phyloP scores from a whole-genome alignment of 2,888 invertebrate species.

The Augiades crinisus region DNA sequence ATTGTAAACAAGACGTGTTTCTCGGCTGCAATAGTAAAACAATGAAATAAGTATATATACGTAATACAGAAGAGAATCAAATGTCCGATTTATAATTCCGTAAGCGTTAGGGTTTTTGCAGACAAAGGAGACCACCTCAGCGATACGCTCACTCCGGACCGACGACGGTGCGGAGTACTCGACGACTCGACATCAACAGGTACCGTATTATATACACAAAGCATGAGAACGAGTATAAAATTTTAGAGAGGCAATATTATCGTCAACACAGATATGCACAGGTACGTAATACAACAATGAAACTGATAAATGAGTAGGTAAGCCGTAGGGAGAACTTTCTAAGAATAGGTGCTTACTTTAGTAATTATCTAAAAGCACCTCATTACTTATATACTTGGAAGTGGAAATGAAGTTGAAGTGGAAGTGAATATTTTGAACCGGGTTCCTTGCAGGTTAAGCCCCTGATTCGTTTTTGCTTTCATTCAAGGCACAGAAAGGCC shows the following conservation, averaged over 20 bases:
- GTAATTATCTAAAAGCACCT: neutral
- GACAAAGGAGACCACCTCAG: conserved; percentile 31
- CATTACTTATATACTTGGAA: too few relatives aligned
- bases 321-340: neutral
- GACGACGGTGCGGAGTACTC: conserved; percentile 4
- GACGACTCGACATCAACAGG: conserved; percentile 14
- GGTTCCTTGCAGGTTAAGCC: neutral
- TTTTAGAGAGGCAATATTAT: neutral
- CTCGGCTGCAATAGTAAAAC: neutral
- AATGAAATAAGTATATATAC: neutral
- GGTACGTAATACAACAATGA: conserved; percentile 17
- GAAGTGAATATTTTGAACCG: conserved; percentile 2
- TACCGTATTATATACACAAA: neutral
- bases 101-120: conserved; percentile 22
- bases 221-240: neutral
- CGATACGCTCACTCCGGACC: conserved; percentile 20
- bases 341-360: neutral
- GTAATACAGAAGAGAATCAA: conserved; percentile 9
- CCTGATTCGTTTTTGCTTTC: conserved; percentile 19
- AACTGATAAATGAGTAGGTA: conserved; percentile 10
- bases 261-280: conserved; percentile 5
- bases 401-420: neutral
- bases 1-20: neutral
- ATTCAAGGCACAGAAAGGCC: conserved; percentile 33
- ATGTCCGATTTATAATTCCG: conserved; percentile 19